phyloP scores from a whole-genome alignment of 2,797 vertebrate genomes.

The Danio kyathit region DNA sequence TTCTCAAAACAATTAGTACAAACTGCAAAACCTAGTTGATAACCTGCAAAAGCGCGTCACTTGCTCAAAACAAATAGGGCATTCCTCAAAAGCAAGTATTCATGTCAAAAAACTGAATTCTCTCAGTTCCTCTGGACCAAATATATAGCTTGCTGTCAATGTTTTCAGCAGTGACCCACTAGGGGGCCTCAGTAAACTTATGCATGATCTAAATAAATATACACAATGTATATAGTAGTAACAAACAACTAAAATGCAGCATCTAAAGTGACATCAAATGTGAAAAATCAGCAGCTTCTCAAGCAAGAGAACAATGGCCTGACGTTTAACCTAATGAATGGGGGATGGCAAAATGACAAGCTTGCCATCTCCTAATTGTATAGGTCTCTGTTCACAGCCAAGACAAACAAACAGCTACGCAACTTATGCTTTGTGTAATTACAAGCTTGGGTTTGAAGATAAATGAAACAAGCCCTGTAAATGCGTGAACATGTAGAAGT shows the following conservation, averaged over 20 bases:
- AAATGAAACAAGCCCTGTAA: neutral
- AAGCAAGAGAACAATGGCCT: neutral
- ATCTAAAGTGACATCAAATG: neutral
- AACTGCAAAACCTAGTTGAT: too few species aligned
- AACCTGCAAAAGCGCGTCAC: too few species aligned
- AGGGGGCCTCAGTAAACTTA: conserved; percentile 17
- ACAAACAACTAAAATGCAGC: neutral
- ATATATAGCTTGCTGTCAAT: neutral
- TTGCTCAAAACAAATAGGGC: too few species aligned
- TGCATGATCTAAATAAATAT: neutral
- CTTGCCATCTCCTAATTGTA: conserved; percentile 13
- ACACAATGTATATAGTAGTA: neutral
- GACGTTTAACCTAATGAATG: conserved; percentile 20
- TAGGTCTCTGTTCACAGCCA: conserved; percentile 1
- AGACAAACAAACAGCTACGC: neutral
- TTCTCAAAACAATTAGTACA: too few species aligned
- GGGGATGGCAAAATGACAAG: conserved; percentile 31
- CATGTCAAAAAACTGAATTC: too few species aligned
- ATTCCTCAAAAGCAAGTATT: too few species aligned
- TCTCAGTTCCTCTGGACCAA: too few species aligned
- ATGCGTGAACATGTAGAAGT: neutral
- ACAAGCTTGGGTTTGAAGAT: conserved; percentile 1
- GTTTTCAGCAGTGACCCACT: neutral
- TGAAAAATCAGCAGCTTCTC: neutral
- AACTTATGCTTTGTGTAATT: conserved; percentile 16